Evolutionary conservation across 2,113 vertebrate genomes (phyloP).

Genomic region (Triplophysa dalaica): DNA sequence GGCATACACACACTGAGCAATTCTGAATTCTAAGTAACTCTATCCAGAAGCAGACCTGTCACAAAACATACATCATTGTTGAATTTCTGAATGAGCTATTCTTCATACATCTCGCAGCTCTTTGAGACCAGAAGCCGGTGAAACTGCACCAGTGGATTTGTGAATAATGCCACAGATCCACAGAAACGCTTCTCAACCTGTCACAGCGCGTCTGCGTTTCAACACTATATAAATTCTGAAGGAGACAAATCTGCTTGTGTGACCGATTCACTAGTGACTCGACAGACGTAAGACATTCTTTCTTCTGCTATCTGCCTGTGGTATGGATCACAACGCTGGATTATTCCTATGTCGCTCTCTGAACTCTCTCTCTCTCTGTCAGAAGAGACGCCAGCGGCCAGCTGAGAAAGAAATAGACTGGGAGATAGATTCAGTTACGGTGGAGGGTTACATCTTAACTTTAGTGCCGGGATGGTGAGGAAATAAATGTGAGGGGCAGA

Average conservation of each 20-base stretch:
- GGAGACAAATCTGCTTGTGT: conserved; percentile 47
- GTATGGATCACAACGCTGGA: conserved; percentile 31
- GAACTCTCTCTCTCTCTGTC: not conserved
- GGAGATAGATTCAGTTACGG: conserved; percentile 16
- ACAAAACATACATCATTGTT: not conserved
- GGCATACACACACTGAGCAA: not conserved
- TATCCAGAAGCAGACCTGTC: not conserved
- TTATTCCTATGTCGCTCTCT: conserved; percentile 19
- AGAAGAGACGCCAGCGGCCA: not conserved
- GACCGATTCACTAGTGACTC: not conserved
- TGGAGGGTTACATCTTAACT: conserved; percentile 20
- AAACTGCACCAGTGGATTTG: conserved; percentile 33
- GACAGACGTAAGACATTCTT: conserved; percentile 31
- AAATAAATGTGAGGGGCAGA: not conserved
- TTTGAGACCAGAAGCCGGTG: conserved; percentile 34
- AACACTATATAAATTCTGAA: conserved; percentile 50
- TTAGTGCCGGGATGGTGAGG: not conserved
- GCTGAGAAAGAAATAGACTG: not conserved
- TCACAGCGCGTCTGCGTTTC: conserved; percentile 38
- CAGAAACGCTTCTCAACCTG: conserved; percentile 22
- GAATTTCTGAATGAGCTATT: not conserved
- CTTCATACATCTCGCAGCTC: conserved; percentile 19
- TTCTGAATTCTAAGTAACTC: no score
- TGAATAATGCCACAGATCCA: conserved; percentile 42
- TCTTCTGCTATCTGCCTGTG: conserved; percentile 34